A percentile compares a stretch with the other conserved stretches of the same genome.
These are phyloP conservation scores for Sprattus sprattus DNA, from an alignment of 2,113 vertebrate species.

Conservation along the genomic window DNA sequence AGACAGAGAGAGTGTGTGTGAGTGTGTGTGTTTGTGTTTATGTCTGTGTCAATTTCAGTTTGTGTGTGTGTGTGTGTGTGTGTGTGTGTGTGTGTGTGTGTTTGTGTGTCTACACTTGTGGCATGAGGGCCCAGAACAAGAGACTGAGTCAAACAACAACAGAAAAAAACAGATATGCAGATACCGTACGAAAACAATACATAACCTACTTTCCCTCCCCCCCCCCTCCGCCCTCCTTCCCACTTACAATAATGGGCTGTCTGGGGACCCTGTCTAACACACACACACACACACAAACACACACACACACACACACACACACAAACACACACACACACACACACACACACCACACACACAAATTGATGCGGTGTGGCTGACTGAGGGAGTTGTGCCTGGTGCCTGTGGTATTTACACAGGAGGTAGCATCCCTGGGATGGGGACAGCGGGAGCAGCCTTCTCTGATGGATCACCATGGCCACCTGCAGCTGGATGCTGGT, in stretches of 20 bases:
- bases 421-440: neutral
- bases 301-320: no score
- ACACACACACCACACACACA: no score
- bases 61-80: neutral
- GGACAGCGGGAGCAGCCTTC: neutral
- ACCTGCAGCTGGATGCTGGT: neutral
- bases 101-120: neutral
- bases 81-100: neutral
- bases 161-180: neutral
- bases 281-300: no score
- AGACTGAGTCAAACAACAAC: neutral
- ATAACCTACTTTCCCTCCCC: conserved; percentile 58
- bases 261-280: conserved; percentile 31
- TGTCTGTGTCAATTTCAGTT: no score
- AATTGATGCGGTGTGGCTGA: no score
- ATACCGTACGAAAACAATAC: conserved; percentile 53
- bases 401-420: neutral
- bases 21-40: conserved; percentile 6
- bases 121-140: no score
- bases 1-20: neutral
- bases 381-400: neutral
- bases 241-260: conserved; percentile 55
- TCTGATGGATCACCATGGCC: neutral
- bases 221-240: neutral
- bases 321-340: no score